Conservation (phyloP, 2,888 invertebrate genomes). For the Frankliniella fusca region DNA sequence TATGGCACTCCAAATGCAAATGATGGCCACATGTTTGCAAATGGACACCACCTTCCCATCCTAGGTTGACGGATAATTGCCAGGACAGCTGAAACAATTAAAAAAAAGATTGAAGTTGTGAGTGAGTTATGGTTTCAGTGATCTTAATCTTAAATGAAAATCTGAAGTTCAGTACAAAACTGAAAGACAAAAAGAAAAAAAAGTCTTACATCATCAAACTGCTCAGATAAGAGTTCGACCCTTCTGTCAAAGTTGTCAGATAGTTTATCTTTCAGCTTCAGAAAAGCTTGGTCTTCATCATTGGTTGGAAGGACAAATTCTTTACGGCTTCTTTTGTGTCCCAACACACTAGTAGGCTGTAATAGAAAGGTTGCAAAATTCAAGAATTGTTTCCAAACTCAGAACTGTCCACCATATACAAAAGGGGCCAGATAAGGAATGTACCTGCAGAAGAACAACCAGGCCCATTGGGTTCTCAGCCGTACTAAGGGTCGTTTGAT, state of each 20-base stretch:
- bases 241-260: constrained; percentile 72
- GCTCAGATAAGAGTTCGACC: constrained; percentile 68
- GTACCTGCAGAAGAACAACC: constrained; percentile 76
- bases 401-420: background rate
- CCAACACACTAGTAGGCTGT: constrained; percentile 80
- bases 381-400: background rate
- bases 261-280: constrained; percentile 61
- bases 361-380: constrained; percentile 33
- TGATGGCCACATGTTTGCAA: constrained; percentile 96
- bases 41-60: constrained; percentile 88
- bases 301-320: constrained; percentile 59
- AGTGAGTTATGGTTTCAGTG: background rate
- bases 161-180: constrained; percentile 31
- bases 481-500: constrained; percentile 80
- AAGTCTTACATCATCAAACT: constrained; percentile 65
- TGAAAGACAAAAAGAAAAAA: constrained; percentile 28
- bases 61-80: constrained; percentile 72
- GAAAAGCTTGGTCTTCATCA: constrained; percentile 58
- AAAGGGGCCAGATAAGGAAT: background rate
- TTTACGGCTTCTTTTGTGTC: constrained; percentile 62
- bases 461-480: constrained; percentile 81
- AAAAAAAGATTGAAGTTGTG: background rate
- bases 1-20: constrained; percentile 89
- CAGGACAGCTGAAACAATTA: constrained; percentile 60
- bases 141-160: background rate